Evolutionary conservation across 2,113 vertebrate species (phyloP).

Genomic region (Pterocles gutturalis): DNA sequence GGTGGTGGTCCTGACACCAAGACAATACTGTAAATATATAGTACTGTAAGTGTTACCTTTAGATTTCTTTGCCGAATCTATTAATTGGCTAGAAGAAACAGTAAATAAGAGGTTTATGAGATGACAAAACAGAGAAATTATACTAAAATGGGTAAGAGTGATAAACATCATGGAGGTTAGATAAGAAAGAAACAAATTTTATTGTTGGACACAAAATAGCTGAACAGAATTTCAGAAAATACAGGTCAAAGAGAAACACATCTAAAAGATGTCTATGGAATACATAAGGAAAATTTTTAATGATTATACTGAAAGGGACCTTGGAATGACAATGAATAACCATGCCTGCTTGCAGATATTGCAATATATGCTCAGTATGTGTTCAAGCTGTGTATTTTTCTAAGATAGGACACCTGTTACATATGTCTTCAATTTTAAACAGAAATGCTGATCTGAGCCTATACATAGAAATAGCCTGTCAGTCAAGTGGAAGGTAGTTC

Average conservation of each 20-base stretch:
- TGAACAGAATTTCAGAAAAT: neutral
- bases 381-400: neutral
- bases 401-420: neutral
- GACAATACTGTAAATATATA: too few species aligned
- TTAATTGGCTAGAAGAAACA: neutral
- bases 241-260: neutral
- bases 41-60: neutral
- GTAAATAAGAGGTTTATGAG: neutral
- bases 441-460: neutral
- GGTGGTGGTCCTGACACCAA: too few species aligned
- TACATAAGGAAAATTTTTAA: neutral
- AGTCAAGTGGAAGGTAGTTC: neutral
- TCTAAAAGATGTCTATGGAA: neutral
- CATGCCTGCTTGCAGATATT: neutral
- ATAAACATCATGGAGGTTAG: neutral
- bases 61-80: neutral
- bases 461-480: neutral
- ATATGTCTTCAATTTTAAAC: neutral
- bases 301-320: neutral
- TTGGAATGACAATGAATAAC: neutral
- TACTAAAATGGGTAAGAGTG: neutral
- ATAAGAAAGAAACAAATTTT: neutral
- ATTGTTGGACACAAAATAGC: neutral
- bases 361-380: neutral
- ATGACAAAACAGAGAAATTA: neutral